Conservation (phyloP, 2,797 vertebrate species). For the Peromyscus eremicus region DNA sequence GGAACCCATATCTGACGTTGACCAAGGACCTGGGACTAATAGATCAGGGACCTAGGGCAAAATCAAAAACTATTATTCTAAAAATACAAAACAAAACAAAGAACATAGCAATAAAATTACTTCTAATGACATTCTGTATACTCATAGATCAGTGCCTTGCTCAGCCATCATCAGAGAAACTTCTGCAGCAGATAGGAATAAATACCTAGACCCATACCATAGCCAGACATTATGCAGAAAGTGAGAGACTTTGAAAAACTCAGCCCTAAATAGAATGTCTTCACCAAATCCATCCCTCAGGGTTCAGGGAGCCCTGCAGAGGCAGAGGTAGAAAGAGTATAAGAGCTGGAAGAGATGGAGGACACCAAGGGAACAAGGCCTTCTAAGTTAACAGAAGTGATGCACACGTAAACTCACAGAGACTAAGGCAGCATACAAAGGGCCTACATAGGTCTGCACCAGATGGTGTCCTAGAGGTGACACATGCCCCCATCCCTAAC, state of each 20-base stretch:
- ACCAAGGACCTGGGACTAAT: neutral
- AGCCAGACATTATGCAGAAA: neutral
- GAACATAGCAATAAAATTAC: neutral
- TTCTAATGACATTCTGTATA: neutral
- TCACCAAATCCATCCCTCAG: neutral
- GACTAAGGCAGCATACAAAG: neutral
- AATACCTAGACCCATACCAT: neutral
- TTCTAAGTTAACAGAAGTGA: neutral
- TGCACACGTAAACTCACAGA: neutral
- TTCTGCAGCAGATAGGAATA: neutral
- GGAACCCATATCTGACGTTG: neutral
- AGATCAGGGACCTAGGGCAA: neutral
- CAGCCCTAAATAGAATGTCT: neutral
- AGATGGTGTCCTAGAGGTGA: neutral
- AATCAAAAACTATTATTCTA: neutral
- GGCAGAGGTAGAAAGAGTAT: neutral
- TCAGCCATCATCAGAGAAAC: neutral
- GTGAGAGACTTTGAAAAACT: neutral
- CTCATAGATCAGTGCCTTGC: neutral
- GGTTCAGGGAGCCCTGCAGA: neutral
- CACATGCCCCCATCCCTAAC: neutral
- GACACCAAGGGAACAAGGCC: neutral
- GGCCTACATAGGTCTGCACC: neutral
- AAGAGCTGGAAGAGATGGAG: too few species aligned
- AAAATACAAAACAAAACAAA: neutral